phyloP scores from a whole-genome alignment of 1,140 invertebrate genomes.

The Nephotettix cincticeps region DNA sequence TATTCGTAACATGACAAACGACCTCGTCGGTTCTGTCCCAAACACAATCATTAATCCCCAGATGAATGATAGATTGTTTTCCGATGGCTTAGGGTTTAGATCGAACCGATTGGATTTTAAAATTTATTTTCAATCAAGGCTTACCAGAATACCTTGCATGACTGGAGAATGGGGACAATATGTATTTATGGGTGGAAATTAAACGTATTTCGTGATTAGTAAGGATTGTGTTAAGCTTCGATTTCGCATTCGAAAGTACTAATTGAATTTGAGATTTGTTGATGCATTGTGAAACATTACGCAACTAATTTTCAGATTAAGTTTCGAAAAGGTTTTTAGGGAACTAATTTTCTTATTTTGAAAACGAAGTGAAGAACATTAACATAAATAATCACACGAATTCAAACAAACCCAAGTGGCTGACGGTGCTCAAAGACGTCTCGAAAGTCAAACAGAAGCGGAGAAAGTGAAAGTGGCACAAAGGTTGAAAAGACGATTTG shows the following conservation, averaged over 20 bases:
- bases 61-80: slow-evolving; percentile 7
- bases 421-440: background rate
- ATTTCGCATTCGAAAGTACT: no score
- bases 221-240: no score
- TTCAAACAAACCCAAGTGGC: background rate
- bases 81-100: background rate
- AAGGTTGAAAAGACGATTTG: slow-evolving; percentile 12
- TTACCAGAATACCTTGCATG: background rate
- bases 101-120: background rate
- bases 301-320: no score
- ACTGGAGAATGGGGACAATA: background rate
- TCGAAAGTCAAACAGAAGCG: background rate
- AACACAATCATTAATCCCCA: background rate
- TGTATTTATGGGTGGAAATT: background rate
- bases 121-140: slow-evolving; percentile 6
- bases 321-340: no score
- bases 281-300: no score
- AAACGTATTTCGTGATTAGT: no score
- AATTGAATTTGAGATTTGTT: no score
- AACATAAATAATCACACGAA: no score
- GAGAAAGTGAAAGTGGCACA: background rate
- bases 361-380: no score
- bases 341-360: no score
- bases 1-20: no score
- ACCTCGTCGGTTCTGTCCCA: background rate